Evolutionary conservation across 1,140 invertebrate genomes (phyloP), one percentile per base, ranked within the genome.

Genomic region (Daktulosphaira vitifoliae): DNA sequence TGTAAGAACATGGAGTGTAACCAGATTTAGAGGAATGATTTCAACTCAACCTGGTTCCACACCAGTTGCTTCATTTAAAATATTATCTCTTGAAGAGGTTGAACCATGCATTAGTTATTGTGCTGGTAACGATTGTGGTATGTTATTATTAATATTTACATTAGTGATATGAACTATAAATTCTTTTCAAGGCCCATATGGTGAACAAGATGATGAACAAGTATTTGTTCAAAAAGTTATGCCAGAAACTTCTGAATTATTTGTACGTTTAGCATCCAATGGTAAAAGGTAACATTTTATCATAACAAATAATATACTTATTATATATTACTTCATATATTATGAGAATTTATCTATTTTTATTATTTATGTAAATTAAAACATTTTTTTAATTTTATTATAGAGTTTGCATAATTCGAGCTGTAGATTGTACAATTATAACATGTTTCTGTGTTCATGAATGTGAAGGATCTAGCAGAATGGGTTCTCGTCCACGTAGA

Each of bases 161-260:
- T 48, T 26, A 2, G 6, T 49, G 4, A 3, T 51, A 9, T 50
- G 8, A 20, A 23, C 15, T 1, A 33, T 22, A 22, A 15, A 26
- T 9, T 71, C 20, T 67, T 53, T 72, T 68, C 33, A 50, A 87
- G 94, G 94, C 50, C 96, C 95, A 8, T 98, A 92, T 78, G 95
- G 95, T 11, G 94, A 98, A 74, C 92, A 96, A 76, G 92, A 97
- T 74, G 93, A 96, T 74, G 92, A 96, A 72, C 93, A 97, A 78
- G 88, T 99, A 46, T 98, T 99, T 74, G 87, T 99, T 29, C 95
- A 99, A 75, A 96, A 96, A 80, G 89, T 98, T 39, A 90, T 97
- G 15, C 92, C 94, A 3, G 92, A 98, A 74, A 95, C 92, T 5
- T 91, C 96, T 77, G 90, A 92, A 67, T 74, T 98, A 0, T 97